Conservation (phyloP, 2,888 invertebrate genomes). For the Tridacna gigas region DNA sequence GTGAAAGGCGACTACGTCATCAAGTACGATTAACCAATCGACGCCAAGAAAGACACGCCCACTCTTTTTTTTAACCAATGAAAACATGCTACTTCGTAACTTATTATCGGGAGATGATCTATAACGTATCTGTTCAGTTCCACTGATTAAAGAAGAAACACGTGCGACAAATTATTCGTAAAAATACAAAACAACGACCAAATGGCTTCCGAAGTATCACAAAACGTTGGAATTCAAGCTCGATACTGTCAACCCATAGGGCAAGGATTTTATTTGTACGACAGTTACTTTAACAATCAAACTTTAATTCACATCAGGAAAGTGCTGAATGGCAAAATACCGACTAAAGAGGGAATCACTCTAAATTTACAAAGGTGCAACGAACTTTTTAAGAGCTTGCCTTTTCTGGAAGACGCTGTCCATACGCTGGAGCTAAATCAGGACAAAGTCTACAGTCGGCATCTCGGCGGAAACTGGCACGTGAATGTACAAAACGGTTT, state of each 20-base stretch:
- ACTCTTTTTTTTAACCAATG: neutral
- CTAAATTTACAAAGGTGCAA: constrained; percentile 39
- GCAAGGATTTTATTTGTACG: constrained; percentile 32
- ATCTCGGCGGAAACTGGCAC: constrained; percentile 47
- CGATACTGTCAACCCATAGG: constrained; percentile 27
- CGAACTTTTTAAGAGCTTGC: constrained; percentile 34
- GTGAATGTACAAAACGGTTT: constrained; percentile 30
- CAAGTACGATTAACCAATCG: neutral
- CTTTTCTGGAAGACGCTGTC: constrained; percentile 24
- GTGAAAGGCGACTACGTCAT: neutral
- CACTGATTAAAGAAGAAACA: neutral
- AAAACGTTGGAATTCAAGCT: neutral
- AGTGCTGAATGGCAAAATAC: neutral
- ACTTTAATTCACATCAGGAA: constrained; percentile 30
- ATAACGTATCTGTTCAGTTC: neutral
- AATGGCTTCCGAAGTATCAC: neutral
- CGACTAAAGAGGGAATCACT: constrained; percentile 37
- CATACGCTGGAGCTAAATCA: constrained; percentile 27
- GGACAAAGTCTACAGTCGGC: constrained; percentile 32
- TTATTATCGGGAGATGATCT: neutral
- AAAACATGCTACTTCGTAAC: neutral
- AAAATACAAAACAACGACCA: neutral
- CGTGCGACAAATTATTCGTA: neutral
- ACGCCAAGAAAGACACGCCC: neutral
- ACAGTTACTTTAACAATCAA: constrained; percentile 15